phyloP scores from a whole-genome alignment of 92 coral and sea anemone species.

The Siderastrea siderea region DNA sequence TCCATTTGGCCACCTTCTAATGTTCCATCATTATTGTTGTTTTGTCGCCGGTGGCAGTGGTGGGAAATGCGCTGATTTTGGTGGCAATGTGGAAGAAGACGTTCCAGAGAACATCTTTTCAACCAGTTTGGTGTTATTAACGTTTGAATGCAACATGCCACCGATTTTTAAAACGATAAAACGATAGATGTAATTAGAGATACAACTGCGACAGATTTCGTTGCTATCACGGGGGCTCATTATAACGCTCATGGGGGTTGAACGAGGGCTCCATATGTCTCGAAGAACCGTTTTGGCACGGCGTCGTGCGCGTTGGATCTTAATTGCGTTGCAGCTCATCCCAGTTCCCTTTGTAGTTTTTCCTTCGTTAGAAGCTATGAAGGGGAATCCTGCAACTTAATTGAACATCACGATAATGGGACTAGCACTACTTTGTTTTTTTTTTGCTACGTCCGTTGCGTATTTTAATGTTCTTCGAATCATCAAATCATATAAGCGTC shows the following conservation, averaged over 20 bases:
- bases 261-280: slow-evolving; percentile 18
- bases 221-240: not conserved
- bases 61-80: slow-evolving; percentile 20
- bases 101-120: slow-evolving; percentile 3
- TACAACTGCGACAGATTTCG: not conserved
- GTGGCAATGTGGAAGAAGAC: slow-evolving; percentile 11
- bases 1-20: not conserved
- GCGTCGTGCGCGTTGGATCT: not conserved
- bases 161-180: not conserved
- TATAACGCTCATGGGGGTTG: slow-evolving; percentile 6
- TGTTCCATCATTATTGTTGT: not conserved
- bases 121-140: not conserved
- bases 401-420: not conserved
- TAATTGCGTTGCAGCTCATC: not conserved
- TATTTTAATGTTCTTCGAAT: slow-evolving; percentile 12
- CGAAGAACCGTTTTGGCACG: not conserved
- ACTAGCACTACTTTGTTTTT: not conserved
- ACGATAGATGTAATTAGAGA: not conserved
- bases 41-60: slow-evolving; percentile 17
- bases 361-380: not conserved
- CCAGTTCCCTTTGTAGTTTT: not conserved
- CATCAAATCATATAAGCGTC: not conserved
- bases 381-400: not conserved
- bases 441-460: not conserved
- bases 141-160: not conserved